phyloP scores from a whole-genome alignment of 2,888 invertebrate genomes.

The Cordilura impudica region DNA sequence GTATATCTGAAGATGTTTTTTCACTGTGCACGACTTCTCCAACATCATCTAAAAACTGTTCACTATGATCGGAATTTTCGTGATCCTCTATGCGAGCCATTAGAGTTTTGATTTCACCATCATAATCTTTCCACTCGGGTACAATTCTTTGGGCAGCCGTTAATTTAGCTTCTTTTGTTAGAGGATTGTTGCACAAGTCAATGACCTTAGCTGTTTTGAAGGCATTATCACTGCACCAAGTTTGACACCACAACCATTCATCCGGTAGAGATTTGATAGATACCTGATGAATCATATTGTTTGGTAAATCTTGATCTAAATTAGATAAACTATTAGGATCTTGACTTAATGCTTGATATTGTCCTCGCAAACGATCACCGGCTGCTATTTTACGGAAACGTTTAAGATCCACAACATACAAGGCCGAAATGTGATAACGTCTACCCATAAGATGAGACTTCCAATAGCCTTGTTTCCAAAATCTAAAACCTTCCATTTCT shows the following conservation, averaged over 20 bases:
- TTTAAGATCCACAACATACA: conserved; percentile 98
- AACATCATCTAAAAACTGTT: conserved; percentile 21
- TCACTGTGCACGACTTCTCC: not conserved
- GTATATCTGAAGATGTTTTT: conserved; percentile 4
- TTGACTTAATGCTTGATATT: conserved; percentile 98
- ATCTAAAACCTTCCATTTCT: conserved; percentile 99
- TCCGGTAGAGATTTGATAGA: conserved; percentile 98
- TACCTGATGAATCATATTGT: conserved; percentile 99
- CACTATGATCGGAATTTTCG: conserved; percentile 70
- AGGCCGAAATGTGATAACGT: conserved; percentile 95
- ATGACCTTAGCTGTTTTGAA: conserved; percentile 97
- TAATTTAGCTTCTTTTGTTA: conserved; percentile 98
- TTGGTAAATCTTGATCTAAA: conserved; percentile 94
- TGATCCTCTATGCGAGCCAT: conserved; percentile 75
- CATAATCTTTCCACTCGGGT: conserved; percentile 97
- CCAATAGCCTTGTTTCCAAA: conserved; percentile 99
- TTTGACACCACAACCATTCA: conserved; percentile 99
- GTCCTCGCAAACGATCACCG: conserved; percentile 97
- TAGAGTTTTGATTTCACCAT: conserved; percentile 89
- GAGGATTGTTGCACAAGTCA: conserved; percentile 95
- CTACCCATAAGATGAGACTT: conserved; percentile 96
- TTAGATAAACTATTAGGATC: conserved; percentile 99
- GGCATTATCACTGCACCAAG: conserved; percentile 96
- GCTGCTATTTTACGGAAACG: conserved; percentile 98
- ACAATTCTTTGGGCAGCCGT: conserved; percentile 98